Evolutionary conservation across 1,140 invertebrate genomes (phyloP), one percentile per base, ranked within the genome.

Genomic region (Diachasmimorpha longicaudata): DNA sequence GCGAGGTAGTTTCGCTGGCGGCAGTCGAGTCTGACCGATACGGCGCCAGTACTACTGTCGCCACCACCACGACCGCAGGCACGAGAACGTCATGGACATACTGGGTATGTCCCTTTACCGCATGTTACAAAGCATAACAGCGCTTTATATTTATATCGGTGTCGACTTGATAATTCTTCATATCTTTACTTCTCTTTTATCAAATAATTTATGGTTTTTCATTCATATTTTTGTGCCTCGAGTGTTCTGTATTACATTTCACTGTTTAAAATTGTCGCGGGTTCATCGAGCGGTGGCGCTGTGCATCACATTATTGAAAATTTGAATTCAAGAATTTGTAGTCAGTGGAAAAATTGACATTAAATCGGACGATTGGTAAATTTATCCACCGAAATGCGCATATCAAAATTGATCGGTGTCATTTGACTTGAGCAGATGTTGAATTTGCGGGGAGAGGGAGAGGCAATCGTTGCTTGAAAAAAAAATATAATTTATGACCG

Each of bases 81-180:
- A 87, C 82, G 80, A 85, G 81, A 84, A 76, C 80, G 82, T 82
- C 84, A 89, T 89, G 88, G 88, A 89, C 87, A 88, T 88, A 88
- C 87, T 88, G 86, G 88, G 87, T 89, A 89, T 88, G 88, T 88
- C 86, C 83, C 79, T 80, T 83, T 83, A 85, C 86, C 86, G 85
- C 83, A 85, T 76, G 79, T 77, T 82, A 82, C 83, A 82, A 81
- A 55, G 9, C 48, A 55, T 55, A 55, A 55, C n/a, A 55, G 5
- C 19, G n/a, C 19, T 48, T 13, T 48, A 31, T 9, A 16, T 48
- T 14, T 14, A 48, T 48, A 13, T 48, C 11, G n/a, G 44, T 14
- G n/a, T 48, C n/a, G n/a, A 14, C n/a, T 48, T 48, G 44, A 48
- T 9, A 48, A 48, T 14, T 14, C 44, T 14, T 3, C 11, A 48